Conservation (phyloP, 2,797 vertebrate genomes). For the Cygnus olor region DNA sequence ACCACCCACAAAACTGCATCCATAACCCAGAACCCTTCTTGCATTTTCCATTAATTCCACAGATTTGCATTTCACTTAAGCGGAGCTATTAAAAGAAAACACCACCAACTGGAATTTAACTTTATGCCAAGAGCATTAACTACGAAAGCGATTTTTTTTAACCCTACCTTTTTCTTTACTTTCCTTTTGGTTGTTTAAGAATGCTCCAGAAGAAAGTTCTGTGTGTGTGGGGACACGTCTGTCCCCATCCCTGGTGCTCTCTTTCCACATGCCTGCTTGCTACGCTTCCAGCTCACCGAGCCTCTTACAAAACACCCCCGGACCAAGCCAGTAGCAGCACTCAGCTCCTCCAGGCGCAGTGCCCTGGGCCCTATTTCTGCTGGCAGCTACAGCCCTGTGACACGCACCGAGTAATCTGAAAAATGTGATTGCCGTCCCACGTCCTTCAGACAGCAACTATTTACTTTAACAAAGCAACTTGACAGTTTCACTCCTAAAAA, state of each 20-base stretch:
- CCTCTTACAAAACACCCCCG: rapidly evolving
- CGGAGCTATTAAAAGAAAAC: background rate
- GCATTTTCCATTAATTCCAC: background rate
- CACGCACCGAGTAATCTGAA: background rate
- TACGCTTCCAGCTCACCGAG: too few species aligned
- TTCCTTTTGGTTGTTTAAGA: background rate
- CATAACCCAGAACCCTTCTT: background rate
- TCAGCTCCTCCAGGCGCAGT: rapidly evolving
- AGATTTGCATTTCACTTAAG: background rate
- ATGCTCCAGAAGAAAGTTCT: background rate
- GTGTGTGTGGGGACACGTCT: rapidly evolving
- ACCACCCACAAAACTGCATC: background rate
- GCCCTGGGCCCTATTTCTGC: rapidly evolving
- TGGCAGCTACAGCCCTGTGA: rapidly evolving
- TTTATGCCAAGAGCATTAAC: background rate
- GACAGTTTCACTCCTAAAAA: background rate
- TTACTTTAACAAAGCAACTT: background rate
- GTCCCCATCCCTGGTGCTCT: too few species aligned
- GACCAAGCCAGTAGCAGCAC: rapidly evolving
- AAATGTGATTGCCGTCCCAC: rapidly evolving
- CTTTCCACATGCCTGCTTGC: rapidly evolving
- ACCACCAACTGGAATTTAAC: background rate
- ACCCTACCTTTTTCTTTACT: background rate
- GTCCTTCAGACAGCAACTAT: background rate
- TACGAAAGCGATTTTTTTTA: rapidly evolving